Evolutionary conservation across 2,888 invertebrate genomes (phyloP).

Genomic region (Thecophora atra): DNA sequence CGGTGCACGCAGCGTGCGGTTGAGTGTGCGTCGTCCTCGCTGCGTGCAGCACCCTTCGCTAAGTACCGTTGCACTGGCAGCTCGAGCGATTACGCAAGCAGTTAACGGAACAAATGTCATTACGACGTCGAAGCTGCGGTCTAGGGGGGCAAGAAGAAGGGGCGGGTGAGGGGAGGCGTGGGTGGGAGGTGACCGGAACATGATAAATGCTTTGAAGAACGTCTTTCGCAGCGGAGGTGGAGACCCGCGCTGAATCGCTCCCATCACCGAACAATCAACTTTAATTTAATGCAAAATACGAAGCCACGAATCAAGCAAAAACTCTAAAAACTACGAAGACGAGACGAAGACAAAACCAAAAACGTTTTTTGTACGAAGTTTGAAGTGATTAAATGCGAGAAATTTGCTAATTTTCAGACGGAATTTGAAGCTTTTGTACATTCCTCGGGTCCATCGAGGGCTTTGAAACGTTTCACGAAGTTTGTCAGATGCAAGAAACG

Average conservation of each 20-base stretch:
- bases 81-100: constrained; percentile 33
- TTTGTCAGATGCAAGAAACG: no score
- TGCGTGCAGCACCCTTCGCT: constrained; percentile 29
- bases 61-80: constrained; percentile 33
- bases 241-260: background rate
- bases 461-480: no score
- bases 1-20: background rate
- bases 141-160: constrained; percentile 1
- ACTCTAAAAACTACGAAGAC: no score
- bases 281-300: no score
- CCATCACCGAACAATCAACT: background rate
- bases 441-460: no score
- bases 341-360: no score
- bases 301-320: no score
- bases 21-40: background rate
- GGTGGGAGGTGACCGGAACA: background rate
- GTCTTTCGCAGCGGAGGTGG: background rate
- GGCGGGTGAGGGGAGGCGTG: background rate
- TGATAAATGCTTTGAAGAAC: constrained; percentile 30
- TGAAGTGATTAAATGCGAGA: no score
- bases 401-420: no score
- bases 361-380: no score
- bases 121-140: constrained; percentile 14
- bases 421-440: no score
- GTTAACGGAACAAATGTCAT: constrained; percentile 32